Percentiles rank a stretch among this genome's conserved stretches.
Evolutionary conservation across 2,113 vertebrate genomes (phyloP).

Genomic region (Numenius arquata): DNA sequence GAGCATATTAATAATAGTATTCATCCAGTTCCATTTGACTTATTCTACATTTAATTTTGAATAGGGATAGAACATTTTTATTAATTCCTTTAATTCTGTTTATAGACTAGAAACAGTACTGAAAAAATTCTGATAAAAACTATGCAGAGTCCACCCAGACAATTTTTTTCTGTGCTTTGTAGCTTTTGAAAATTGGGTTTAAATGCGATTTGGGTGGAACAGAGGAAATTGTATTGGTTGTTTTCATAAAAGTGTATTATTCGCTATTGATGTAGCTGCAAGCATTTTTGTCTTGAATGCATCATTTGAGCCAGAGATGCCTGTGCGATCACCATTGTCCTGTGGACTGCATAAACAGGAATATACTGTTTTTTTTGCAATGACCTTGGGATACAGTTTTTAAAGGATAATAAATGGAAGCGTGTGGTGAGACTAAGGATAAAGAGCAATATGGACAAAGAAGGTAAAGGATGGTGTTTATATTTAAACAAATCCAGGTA

Average conservation of each 20-base stretch:
- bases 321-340: neutral
- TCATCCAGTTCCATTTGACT: neutral
- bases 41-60: neutral
- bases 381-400: slow-evolving; percentile 7
- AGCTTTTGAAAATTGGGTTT: neutral
- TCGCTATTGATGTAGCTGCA: neutral
- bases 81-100: neutral
- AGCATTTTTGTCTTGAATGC: neutral
- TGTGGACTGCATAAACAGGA: neutral
- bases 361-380: neutral
- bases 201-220: neutral
- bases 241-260: neutral
- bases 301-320: neutral
- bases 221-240: neutral
- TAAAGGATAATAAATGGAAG: neutral
- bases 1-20: neutral
- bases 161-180: neutral
- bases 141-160: neutral
- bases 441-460: neutral
- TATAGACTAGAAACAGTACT: neutral
- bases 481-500: neutral
- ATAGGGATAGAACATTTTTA: neutral
- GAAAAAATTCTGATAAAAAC: neutral
- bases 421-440: neutral
- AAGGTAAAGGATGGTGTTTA: neutral